Percentiles rank a stretch among this genome's conserved stretches.
Evolutionary conservation across 1,140 invertebrate genomes (phyloP).

Genomic region (Holcopasites calliopsidis): DNA sequence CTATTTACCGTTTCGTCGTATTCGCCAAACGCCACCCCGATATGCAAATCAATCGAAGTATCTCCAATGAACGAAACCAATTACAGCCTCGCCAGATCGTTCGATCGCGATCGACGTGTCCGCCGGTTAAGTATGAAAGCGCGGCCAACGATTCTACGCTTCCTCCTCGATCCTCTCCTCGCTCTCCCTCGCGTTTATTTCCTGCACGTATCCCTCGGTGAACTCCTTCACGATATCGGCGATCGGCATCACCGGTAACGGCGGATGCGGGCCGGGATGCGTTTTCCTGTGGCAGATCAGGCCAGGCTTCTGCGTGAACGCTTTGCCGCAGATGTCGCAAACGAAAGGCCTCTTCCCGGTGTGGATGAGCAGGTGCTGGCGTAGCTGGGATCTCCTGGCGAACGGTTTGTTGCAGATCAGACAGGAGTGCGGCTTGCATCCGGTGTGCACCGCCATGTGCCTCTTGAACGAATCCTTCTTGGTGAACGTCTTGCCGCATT

Average conservation of each 20-base stretch:
- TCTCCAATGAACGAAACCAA: not conserved
- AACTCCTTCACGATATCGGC: constrained; percentile 78
- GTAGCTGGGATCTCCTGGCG: constrained; percentile 85
- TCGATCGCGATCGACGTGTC: not conserved
- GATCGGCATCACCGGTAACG: constrained; percentile 78
- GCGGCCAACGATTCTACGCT: not conserved
- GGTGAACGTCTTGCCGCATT: constrained; percentile 82
- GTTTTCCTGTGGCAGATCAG: constrained; percentile 78
- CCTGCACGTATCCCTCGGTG: constrained; percentile 67
- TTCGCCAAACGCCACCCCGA: not conserved
- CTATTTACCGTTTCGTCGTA: not conserved
- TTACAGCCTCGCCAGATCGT: not conserved
- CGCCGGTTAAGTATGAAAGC: not conserved
- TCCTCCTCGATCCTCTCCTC: constrained; percentile 49
- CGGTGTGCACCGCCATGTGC: constrained; percentile 81
- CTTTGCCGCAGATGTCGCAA: constrained; percentile 79
- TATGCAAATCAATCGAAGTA: not conserved
- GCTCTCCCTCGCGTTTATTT: constrained; percentile 48
- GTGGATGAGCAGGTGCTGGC: constrained; percentile 86
- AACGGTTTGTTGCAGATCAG: constrained; percentile 81
- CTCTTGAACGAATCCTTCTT: constrained; percentile 81
- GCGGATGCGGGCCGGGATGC: constrained; percentile 75
- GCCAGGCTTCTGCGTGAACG: constrained; percentile 77
- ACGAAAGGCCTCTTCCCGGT: constrained; percentile 86
- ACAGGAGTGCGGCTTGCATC: constrained; percentile 79